phyloP scores from a whole-genome alignment of 2,888 invertebrate genomes.

The Eupelmus urozonus region DNA sequence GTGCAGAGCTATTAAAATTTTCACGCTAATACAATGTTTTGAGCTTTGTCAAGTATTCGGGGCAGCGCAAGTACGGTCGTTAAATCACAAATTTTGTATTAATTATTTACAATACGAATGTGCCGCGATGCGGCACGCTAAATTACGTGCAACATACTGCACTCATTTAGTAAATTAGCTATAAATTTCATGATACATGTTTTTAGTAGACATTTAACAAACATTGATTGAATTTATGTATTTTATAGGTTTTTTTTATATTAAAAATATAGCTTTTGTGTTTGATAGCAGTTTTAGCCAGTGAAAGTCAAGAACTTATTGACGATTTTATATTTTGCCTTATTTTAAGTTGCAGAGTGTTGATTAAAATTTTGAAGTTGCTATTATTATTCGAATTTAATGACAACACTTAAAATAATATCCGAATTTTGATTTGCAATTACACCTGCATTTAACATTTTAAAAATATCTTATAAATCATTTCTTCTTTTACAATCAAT shows the following conservation, averaged over 20 bases:
- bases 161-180: slow-evolving; percentile 24
- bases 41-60: slow-evolving; percentile 1
- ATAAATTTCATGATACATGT: slow-evolving; percentile 31
- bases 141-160: slow-evolving; percentile 32
- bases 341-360: too few species aligned
- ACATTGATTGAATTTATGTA: background rate
- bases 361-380: too few species aligned
- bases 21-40: background rate
- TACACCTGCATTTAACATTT: too few species aligned
- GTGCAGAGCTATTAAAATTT: background rate
- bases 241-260: background rate
- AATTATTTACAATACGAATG: slow-evolving; percentile 32
- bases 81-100: slow-evolving; percentile 40
- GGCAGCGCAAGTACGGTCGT: slow-evolving; percentile 1
- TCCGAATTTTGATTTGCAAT: too few species aligned
- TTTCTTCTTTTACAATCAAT: too few species aligned
- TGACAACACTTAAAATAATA: too few species aligned
- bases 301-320: too few species aligned
- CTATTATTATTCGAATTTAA: too few species aligned
- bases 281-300: too few species aligned
- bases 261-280: too few species aligned
- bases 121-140: slow-evolving; percentile 10
- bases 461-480: too few species aligned
- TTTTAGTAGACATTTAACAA: background rate
- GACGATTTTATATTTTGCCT: too few species aligned